A percentile compares a stretch with the other conserved stretches of the same genome.
These are phyloP conservation scores for Aphis craccivora DNA, from an alignment of 1,140 invertebrate genomes.

Conservation along the genomic window DNA sequence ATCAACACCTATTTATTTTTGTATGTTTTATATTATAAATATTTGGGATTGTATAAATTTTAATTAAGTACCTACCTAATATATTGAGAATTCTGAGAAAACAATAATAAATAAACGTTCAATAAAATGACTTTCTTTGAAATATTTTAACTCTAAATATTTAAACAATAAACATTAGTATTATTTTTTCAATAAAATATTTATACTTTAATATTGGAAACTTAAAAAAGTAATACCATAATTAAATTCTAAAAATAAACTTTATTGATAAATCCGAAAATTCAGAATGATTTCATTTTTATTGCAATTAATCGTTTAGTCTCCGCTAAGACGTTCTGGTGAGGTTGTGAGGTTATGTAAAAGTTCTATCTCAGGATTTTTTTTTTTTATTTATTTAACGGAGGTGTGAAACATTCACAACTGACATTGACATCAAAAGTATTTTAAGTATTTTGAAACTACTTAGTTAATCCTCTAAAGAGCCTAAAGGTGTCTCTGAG, in stretches of 20 bases:
- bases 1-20: not conserved
- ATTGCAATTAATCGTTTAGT: not conserved
- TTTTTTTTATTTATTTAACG: not conserved
- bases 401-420: not conserved
- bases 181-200: not conserved
- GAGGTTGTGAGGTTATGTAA: not conserved
- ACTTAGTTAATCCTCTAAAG: not conserved
- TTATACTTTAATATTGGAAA: not conserved
- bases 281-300: not conserved
- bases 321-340: not conserved
- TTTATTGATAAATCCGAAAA: not conserved
- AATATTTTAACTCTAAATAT: not conserved
- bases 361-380: not conserved
- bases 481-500: not conserved
- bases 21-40: not conserved
- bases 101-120: not conserved
- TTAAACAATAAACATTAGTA: no score
- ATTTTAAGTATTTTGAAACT: not conserved
- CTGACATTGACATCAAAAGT: not conserved
- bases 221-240: not conserved
- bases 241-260: not conserved
- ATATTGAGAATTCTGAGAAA: not conserved
- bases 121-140: not conserved
- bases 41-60: not conserved
- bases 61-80: no score